Evolutionary conservation across 2,113 vertebrate species (phyloP).

Genomic region (Bubo bubo): DNA sequence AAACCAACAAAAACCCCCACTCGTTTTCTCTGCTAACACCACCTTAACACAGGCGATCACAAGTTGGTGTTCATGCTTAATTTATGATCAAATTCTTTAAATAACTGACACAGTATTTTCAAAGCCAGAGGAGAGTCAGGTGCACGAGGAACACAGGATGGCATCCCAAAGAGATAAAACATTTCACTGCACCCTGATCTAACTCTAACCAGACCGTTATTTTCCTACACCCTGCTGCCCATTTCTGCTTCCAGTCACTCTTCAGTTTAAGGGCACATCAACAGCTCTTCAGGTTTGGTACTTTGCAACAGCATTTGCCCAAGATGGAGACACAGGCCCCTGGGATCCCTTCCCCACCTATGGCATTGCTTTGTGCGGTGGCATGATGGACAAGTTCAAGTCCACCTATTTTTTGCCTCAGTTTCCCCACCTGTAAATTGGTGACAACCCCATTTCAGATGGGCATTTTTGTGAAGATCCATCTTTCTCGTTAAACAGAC

Average conservation of each 20-base stretch:
- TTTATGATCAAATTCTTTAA: not conserved
- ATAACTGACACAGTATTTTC: not conserved
- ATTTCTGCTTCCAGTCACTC: not conserved
- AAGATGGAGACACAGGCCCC: not conserved
- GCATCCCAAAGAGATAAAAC: not conserved
- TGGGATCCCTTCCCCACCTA: not conserved
- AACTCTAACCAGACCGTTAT: not conserved
- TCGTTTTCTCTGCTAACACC: not conserved
- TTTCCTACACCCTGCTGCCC: not conserved
- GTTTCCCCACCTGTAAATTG: not conserved
- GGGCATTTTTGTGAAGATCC: not conserved
- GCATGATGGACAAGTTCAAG: not conserved
- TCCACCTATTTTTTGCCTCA: not conserved
- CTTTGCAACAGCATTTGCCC: not conserved
- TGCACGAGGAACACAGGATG: not conserved
- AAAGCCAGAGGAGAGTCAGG: not conserved
- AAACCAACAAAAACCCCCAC: not conserved
- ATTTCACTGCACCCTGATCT: not conserved
- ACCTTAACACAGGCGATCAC: not conserved
- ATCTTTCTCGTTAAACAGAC: not conserved
- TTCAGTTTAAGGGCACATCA: not conserved
- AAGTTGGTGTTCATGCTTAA: not conserved
- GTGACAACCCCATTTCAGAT: not conserved
- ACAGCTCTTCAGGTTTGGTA: not conserved
- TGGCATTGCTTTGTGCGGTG: not conserved